Base-by-base conservation (phyloP, 2,797 vertebrate genomes). In the Chelon auratus region DNA sequence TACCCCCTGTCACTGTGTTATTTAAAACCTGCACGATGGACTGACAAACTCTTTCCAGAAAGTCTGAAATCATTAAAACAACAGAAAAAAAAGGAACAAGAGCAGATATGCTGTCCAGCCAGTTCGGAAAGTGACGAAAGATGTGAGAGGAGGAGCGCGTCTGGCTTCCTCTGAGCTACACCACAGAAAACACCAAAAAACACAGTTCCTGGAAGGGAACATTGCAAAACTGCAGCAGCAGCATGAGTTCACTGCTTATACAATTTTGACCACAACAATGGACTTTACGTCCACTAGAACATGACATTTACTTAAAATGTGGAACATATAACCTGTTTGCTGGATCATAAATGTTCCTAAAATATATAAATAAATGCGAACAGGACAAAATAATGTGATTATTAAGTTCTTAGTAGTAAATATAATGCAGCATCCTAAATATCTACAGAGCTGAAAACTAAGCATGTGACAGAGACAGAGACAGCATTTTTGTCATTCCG, bases 111-210 rank as follows among this genome's bases (percentile, higher is more conserved):
- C 13, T 11, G 59, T 26, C 12, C 7, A 4, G 39, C 64, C 50
- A 69, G 66, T 80, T 85, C 9, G 33, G 30, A 26, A 5, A 4
- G 33, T 8, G 54, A 57, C 20, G n/a, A 1, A 20, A 20, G 5
- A 53, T 1, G 62, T 40, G 56, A 0, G 10, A 22, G 4, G 2
- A 18, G 5, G 3, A 6, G 9, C 8, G 0, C 37, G 36, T n/a
- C 3, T 37, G 3, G 5, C 54, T 39, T 74, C 47, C 5, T 26
- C 12, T 24, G 12, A 24, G 26, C 2, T 13, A 30, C 24, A 2
- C 10, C 52, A 12, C 11, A 36, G 12, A 59, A 55, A 47, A 56
- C 7, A 22, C 4, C 3, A 14, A 13, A 40, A 1, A 56, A 10
- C 22, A 4, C 7, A 15, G 20, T 42, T 56, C 40, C 62, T 26